phyloP scores from a whole-genome alignment of 1,140 invertebrate genomes.

The Glomeris maerens region DNA sequence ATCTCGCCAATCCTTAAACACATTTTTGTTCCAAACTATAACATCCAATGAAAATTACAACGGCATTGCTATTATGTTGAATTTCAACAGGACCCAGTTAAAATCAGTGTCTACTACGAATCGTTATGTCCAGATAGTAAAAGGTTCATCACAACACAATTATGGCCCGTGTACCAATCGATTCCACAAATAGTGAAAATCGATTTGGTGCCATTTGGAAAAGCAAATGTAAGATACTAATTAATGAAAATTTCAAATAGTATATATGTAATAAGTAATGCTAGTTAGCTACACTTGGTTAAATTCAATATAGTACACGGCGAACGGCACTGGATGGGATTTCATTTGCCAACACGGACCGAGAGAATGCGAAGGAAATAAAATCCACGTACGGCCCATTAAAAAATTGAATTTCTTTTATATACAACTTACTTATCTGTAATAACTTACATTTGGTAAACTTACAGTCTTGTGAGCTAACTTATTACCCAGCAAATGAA shows the following conservation, averaged over 20 bases:
- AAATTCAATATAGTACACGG: neutral
- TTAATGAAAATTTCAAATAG: neutral
- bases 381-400: neutral
- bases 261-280: neutral
- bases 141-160: constrained; percentile 24
- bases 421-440: neutral
- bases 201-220: constrained; percentile 28
- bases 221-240: constrained; percentile 25
- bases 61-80: too few relatives aligned
- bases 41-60: too few relatives aligned
- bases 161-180: constrained; percentile 22
- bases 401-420: neutral
- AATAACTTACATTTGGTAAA: too few relatives aligned
- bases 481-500: neutral
- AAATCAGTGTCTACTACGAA: constrained; percentile 27
- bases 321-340: neutral
- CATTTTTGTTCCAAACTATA: too few relatives aligned
- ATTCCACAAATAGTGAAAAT: constrained; percentile 24
- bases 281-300: neutral
- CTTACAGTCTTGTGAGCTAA: neutral
- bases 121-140: constrained; percentile 31
- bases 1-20: too few relatives aligned
- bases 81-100: too few relatives aligned
- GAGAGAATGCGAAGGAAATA: constrained; percentile 8
- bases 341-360: constrained; percentile 6